phyloP scores from a whole-genome alignment of 2,113 vertebrate genomes.

The Hemiprocne comata region DNA sequence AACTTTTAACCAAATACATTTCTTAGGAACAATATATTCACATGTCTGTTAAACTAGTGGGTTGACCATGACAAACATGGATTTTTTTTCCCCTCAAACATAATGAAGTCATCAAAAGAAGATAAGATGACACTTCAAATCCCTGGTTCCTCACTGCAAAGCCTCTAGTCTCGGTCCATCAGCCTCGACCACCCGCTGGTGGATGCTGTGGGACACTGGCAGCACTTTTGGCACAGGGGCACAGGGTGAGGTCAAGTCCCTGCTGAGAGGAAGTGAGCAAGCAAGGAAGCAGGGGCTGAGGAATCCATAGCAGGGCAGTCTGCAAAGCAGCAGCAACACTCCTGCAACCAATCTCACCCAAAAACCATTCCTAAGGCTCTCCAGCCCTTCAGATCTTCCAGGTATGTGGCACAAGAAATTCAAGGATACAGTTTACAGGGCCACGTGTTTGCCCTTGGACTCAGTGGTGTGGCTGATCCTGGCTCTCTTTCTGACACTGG shows the following conservation, averaged over 20 bases:
- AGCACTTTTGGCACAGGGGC: not conserved
- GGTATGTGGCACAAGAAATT: not conserved
- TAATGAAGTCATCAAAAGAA: not conserved
- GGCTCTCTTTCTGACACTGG: not conserved
- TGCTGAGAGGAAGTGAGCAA: not conserved
- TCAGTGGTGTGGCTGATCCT: not conserved
- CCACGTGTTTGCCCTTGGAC: not conserved
- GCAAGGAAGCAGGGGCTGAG: not conserved
- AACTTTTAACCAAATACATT: not conserved
- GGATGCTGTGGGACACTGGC: not conserved
- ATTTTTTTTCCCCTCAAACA: not conserved
- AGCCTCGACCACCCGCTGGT: not conserved
- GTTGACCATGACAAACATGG: rapidly evolving
- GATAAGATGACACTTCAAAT: not conserved
- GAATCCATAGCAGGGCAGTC: not conserved
- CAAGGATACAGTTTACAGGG: not conserved
- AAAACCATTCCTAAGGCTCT: not conserved
- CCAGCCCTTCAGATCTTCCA: not conserved
- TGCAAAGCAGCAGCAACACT: not conserved
- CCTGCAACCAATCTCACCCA: not conserved
- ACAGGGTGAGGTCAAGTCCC: not conserved
- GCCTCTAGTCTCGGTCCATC: not conserved
- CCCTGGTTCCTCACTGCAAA: not conserved
- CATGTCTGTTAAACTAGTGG: not conserved
- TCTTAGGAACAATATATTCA: not conserved